Evolutionary conservation across 2,888 invertebrate genomes (phyloP).

Genomic region (Xanthostigma xanthostigma): DNA sequence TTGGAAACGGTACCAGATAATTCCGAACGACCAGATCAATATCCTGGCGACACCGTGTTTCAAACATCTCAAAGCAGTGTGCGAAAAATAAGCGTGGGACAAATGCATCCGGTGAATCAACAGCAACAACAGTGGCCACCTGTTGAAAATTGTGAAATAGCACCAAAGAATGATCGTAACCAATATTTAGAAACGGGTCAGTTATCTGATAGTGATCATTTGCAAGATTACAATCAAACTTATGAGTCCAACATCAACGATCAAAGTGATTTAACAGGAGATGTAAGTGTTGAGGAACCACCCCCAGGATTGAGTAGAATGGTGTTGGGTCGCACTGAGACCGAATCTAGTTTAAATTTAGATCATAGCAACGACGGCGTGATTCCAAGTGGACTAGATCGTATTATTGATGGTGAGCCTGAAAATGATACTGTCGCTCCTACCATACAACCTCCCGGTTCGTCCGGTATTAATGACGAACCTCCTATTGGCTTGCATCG

Average conservation of each 20-base stretch:
- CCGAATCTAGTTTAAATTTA: conserved; percentile 30
- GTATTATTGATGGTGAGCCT: conserved; percentile 38
- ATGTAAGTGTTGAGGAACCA: conserved; percentile 35
- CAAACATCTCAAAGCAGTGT: not conserved
- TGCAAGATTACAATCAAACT: conserved; percentile 11
- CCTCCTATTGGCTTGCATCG: conserved; percentile 38
- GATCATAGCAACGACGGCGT: conserved; percentile 33
- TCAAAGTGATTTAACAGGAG: conserved; percentile 16
- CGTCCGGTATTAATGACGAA: conserved; percentile 19
- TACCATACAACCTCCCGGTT: not conserved
- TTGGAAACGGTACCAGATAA: conserved; percentile 53
- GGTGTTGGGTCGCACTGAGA: conserved; percentile 48
- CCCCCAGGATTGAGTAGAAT: conserved; percentile 49
- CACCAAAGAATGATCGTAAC: conserved; percentile 54
- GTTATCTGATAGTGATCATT: conserved; percentile 39
- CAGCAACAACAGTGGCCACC: conserved; percentile 22
- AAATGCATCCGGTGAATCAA: not conserved
- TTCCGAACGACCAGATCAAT: conserved; percentile 44
- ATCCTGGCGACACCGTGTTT: conserved; percentile 15
- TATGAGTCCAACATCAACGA: conserved; percentile 10
- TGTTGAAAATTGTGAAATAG: conserved; percentile 41
- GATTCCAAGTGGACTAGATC: conserved; percentile 33
- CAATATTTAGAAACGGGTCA: conserved; percentile 66
- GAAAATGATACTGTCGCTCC: conserved; percentile 26
- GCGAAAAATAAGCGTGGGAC: too few species aligned